phyloP scores from a whole-genome alignment of 1,140 invertebrate species.

The Atta cephalotes region DNA sequence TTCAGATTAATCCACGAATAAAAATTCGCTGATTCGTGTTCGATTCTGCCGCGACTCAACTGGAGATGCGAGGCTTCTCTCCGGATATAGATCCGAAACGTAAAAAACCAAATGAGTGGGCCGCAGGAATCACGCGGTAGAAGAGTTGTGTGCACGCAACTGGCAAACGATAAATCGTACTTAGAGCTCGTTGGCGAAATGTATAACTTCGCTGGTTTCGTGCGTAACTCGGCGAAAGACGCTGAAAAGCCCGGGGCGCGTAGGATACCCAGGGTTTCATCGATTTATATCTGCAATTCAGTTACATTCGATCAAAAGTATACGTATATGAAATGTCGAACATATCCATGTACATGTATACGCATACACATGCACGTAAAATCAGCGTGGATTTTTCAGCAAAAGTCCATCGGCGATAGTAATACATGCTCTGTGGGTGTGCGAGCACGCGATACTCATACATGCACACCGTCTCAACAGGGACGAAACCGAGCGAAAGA shows the following conservation, averaged over 20 bases:
- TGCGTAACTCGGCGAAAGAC: conserved; percentile 75
- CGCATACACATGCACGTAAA: background rate
- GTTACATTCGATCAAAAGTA: conserved; percentile 64
- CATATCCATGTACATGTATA: background rate
- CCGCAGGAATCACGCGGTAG: background rate
- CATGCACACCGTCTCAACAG: background rate
- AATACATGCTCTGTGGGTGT: conserved; percentile 34
- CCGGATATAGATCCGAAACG: background rate
- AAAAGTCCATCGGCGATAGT: conserved; percentile 17
- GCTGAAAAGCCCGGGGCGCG: conserved; percentile 70
- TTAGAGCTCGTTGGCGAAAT: conserved; percentile 66
- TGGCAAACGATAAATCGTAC: conserved; percentile 74
- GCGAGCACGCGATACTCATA: conserved; percentile 51
- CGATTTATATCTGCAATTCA: conserved; percentile 74
- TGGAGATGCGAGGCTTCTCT: background rate
- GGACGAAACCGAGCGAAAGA: background rate
- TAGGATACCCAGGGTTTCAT: conserved; percentile 45
- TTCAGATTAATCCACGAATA: conserved; percentile 4
- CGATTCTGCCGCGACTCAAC: conserved; percentile 1
- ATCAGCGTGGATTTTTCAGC: conserved; percentile 37
- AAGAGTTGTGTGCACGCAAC: conserved; percentile 58
- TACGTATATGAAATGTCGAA: conserved; percentile 17
- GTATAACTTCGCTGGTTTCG: conserved; percentile 64
- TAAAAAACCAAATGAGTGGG: conserved; percentile 19
- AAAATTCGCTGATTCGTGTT: conserved; percentile 16